phyloP scores from a whole-genome alignment of 1,140 invertebrate species.

The Thaumatotibia leucotreta region DNA sequence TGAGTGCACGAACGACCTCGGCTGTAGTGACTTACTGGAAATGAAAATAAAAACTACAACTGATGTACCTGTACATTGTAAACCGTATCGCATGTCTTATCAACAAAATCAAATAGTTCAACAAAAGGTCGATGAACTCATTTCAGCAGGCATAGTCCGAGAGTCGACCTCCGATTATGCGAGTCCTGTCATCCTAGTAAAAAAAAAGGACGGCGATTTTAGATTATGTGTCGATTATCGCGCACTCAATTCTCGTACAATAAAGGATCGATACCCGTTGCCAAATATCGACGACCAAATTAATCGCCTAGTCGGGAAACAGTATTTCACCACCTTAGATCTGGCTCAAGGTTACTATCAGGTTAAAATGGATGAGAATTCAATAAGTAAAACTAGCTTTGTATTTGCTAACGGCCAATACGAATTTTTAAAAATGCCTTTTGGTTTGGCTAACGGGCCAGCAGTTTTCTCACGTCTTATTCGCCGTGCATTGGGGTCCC shows the following conservation, averaged over 20 bases:
- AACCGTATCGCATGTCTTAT: slow-evolving; percentile 30
- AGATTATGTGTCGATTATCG: slow-evolving; percentile 53
- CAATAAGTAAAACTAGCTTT: slow-evolving; percentile 41
- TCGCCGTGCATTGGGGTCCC: neutral
- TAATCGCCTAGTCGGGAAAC: slow-evolving; percentile 32
- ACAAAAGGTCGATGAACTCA: slow-evolving; percentile 19
- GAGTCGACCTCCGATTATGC: slow-evolving; percentile 28
- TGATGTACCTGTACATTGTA: slow-evolving; percentile 24
- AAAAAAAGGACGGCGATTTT: slow-evolving; percentile 29
- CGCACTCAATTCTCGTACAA: slow-evolving; percentile 60
- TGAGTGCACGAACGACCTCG: slow-evolving; percentile 19
- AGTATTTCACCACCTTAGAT: slow-evolving; percentile 49
- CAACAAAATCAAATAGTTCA: slow-evolving; percentile 24
- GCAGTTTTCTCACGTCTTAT: neutral
- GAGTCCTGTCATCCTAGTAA: slow-evolving; percentile 27
- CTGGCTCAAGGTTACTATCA: slow-evolving; percentile 62
- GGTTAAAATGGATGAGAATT: slow-evolving; percentile 36
- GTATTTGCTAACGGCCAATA: slow-evolving; percentile 43
- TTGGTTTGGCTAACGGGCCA: slow-evolving; percentile 29
- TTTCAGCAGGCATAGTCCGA: slow-evolving; percentile 16
- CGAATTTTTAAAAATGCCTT: slow-evolving; percentile 34
- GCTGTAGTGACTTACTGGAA: slow-evolving; percentile 22
- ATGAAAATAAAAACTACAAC: slow-evolving; percentile 24
- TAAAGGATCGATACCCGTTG: slow-evolving; percentile 65
- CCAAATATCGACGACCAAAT: slow-evolving; percentile 71